These are phyloP conservation scores for Xiphophorus birchmanni DNA, from an alignment of 2,797 vertebrate genomes.

Conservation along the genomic window DNA sequence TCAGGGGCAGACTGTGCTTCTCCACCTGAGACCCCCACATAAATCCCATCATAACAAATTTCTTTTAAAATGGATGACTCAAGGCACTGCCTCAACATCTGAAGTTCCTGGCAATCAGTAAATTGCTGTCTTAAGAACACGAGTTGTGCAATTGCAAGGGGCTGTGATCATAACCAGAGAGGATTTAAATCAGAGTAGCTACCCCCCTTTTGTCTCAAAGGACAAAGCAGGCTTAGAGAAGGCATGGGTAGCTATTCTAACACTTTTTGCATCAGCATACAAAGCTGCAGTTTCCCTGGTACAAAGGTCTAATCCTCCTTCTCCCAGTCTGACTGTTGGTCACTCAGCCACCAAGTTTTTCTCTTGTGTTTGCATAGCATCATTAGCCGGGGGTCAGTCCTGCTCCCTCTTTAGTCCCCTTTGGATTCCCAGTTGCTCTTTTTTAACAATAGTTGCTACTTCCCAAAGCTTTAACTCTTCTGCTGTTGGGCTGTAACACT, in stretches of 20 bases:
- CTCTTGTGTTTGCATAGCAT: conserved; percentile 65
- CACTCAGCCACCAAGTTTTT: conserved; percentile 69
- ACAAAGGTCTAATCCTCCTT: conserved; percentile 76
- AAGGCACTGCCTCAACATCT: conserved; percentile 40
- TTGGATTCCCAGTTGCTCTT: conserved; percentile 75
- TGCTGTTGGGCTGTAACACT: conserved; percentile 70
- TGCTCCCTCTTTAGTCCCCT: conserved; percentile 62
- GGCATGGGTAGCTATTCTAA: conserved; percentile 69
- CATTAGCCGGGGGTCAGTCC: conserved; percentile 79
- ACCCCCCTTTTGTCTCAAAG: conserved; percentile 78
- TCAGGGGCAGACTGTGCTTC: conserved; percentile 40
- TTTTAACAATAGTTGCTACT: conserved; percentile 65
- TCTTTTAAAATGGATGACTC: conserved; percentile 42
- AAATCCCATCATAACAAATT: conserved; percentile 52
- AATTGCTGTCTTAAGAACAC: conserved; percentile 71
- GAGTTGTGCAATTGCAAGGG: conserved; percentile 72
- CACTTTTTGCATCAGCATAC: conserved; percentile 68
- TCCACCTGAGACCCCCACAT: conserved; percentile 27
- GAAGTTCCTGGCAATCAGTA: conserved; percentile 77
- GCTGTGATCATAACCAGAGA: conserved; percentile 71
- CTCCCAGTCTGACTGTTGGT: conserved; percentile 61
- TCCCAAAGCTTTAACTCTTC: conserved; percentile 73
- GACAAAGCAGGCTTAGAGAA: conserved; percentile 74
- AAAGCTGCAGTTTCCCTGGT: conserved; percentile 72
- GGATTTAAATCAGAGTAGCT: conserved; percentile 63